Evolutionary conservation across 2,797 vertebrate species (phyloP).

Genomic region (Rhinatrema bivittatum): DNA sequence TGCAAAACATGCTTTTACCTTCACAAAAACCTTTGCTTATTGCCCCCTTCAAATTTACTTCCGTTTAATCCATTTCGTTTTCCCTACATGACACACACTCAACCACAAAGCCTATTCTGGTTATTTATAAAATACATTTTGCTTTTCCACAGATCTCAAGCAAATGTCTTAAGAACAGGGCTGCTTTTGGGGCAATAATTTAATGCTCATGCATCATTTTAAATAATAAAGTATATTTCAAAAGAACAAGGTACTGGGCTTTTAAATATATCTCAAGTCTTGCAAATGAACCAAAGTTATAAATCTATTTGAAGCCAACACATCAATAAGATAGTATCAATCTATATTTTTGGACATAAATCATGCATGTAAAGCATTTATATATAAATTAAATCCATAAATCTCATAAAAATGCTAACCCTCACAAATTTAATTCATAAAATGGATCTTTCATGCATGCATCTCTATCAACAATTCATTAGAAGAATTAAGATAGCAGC

Average conservation of each 20-base stretch:
- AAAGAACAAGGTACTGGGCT: slow-evolving; percentile 1
- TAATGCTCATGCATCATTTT: background rate
- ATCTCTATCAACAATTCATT: background rate
- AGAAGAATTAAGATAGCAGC: no score
- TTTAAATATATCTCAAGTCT: slow-evolving; percentile 1
- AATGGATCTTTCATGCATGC: background rate
- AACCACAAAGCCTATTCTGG: no score
- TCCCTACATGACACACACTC: no score
- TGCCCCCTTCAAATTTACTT: no score
- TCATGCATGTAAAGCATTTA: background rate
- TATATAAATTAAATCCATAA: slow-evolving; percentile 16
- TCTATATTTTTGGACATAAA: slow-evolving; percentile 1
- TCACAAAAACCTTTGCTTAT: no score
- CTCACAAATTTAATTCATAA: background rate
- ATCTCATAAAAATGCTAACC: background rate
- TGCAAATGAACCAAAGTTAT: slow-evolving; percentile 3
- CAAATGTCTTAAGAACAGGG: no score
- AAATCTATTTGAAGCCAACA: slow-evolving; percentile 7
- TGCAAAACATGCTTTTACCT: no score
- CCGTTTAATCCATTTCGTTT: no score
- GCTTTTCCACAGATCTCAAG: no score
- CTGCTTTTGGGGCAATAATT: no score
- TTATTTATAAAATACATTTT: no score
- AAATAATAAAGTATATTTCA: background rate
- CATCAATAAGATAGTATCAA: slow-evolving; percentile 3